Base-by-base conservation (phyloP, 2,113 vertebrate genomes). In the Hemicordylus capensis region DNA sequence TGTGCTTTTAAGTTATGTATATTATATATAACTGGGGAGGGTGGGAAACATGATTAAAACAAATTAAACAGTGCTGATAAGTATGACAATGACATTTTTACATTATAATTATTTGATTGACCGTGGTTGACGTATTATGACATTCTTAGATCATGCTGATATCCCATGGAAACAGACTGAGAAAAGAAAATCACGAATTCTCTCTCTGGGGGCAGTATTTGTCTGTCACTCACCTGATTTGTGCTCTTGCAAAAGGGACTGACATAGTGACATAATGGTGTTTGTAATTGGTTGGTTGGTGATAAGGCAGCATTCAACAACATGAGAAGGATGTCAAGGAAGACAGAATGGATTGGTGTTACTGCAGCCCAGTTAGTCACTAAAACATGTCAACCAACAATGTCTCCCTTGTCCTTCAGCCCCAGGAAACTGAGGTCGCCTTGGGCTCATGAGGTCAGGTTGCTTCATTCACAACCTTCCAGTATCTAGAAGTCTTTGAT, bases 1-100 rank as follows among this genome's bases (percentile, higher is more conserved):
- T 96, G 96, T 97, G 95, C 95, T 95, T 96, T 96, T 96, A 93
- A 96, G 95, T 96, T 96, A 95, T 96, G 95, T 96, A 96, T 95
- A 95, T 95, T 93, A 94, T 93, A 87, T 96, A 95, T 96, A 95
- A 95, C n/a, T 4, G 95, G 95, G 94, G 91, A 92, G 91, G 86
- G 81, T 66, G 90, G 93, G 95, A 92, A 95, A 92, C 77, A 88
- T 94, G 93, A 92, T 92, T 93, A 91, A 96, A 95, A 94, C 84
- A 85, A 89, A 91, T 90, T 95, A 93, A 95, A 95, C 93, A 93
- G 92, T 94, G 93, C 94, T 96, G 95, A 92, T 95, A 95, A 94
- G 95, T 91, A 95, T 48, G 63, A 92, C 87, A 90, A 92, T 6
- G 3, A 93, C 92, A 89, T 92, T 95, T 94, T 92, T 46, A 94